Percentiles rank a stretch among this genome's conserved stretches.
Evolutionary conservation across 2,888 invertebrate genomes (phyloP).

Genomic region (Yponomeuta plumbellus): DNA sequence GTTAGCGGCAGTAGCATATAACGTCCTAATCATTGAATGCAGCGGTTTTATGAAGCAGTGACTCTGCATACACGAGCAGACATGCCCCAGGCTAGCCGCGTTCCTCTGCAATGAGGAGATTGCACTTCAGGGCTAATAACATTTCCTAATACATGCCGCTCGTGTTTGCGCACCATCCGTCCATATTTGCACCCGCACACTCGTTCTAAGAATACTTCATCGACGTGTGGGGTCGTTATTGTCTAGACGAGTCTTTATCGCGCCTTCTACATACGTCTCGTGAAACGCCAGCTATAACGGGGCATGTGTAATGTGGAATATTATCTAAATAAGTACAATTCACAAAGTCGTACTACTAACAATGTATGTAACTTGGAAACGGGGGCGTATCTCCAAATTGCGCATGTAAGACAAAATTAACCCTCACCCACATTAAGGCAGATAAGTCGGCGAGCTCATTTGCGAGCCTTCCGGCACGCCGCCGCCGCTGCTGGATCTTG

Average conservation of each 20-base stretch:
- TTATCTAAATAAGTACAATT: slow-evolving; percentile 33
- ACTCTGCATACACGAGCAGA: not conserved
- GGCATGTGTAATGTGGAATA: slow-evolving; percentile 4
- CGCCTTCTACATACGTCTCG: slow-evolving; percentile 2
- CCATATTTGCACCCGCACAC: slow-evolving; percentile 62
- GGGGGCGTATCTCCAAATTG: slow-evolving; percentile 68
- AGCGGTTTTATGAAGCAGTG: not conserved
- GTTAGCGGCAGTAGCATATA: not conserved
- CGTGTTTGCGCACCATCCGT: slow-evolving; percentile 63
- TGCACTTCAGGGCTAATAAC: slow-evolving; percentile 59
- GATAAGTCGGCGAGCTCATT: slow-evolving; percentile 76
- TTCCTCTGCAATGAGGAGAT: slow-evolving; percentile 28
- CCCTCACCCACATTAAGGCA: slow-evolving; percentile 73
- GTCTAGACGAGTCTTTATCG: slow-evolving; percentile 69
- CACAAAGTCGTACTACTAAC: slow-evolving; percentile 36
- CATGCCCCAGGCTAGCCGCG: slow-evolving; percentile 21
- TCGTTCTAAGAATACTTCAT: slow-evolving; percentile 57
- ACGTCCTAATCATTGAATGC: not conserved
- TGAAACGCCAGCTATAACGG: not conserved
- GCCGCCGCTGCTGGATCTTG: slow-evolving; percentile 73
- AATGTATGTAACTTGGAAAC: slow-evolving; percentile 47
- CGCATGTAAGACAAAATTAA: slow-evolving; percentile 75
- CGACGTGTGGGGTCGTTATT: slow-evolving; percentile 52
- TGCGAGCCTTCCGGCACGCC: slow-evolving; percentile 74
- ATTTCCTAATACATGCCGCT: slow-evolving; percentile 64